phyloP scores from a whole-genome alignment of 2,888 invertebrate genomes.

The Yponomeuta plumbellus region DNA sequence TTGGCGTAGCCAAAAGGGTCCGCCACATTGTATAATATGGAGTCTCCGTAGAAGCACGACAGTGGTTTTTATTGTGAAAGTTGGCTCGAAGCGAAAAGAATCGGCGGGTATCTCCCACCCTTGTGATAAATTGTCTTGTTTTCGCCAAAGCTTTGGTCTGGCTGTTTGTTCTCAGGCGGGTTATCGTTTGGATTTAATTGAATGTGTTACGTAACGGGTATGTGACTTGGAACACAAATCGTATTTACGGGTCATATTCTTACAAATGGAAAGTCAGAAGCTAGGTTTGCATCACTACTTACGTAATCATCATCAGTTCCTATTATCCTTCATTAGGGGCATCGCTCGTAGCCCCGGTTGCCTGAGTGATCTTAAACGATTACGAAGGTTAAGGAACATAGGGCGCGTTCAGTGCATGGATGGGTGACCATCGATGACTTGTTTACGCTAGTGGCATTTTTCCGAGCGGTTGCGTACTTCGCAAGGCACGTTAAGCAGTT shows the following conservation, averaged over 20 bases:
- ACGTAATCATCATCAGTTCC: no score
- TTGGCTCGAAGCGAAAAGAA: slow-evolving; percentile 40
- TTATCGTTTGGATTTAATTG: slow-evolving; percentile 21
- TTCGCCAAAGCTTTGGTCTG: slow-evolving; percentile 41
- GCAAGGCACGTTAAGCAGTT: no score
- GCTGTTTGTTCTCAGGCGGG: slow-evolving; percentile 50
- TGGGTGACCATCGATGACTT: no score
- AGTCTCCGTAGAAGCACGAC: slow-evolving; percentile 44
- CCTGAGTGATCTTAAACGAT: no score
- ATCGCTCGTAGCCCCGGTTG: no score
- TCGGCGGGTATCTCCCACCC: slow-evolving; percentile 54
- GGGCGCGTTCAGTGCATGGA: no score
- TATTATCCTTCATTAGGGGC: no score
- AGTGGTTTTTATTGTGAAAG: slow-evolving; percentile 63
- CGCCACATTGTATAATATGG: slow-evolving; percentile 63
- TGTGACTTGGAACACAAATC: slow-evolving; percentile 4
- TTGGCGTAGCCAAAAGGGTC: slow-evolving; percentile 49
- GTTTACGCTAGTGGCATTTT: no score
- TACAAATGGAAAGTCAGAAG: background rate
- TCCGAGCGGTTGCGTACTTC: no score
- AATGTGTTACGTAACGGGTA: slow-evolving; percentile 18
- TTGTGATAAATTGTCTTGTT: slow-evolving; percentile 74
- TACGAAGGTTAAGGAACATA: no score
- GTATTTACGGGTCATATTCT: background rate
- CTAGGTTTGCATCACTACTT: background rate